Evolutionary conservation across 2,888 invertebrate genomes (phyloP), one percentile per base, ranked within the genome.

Genomic region (Mythimna lalbum): DNA sequence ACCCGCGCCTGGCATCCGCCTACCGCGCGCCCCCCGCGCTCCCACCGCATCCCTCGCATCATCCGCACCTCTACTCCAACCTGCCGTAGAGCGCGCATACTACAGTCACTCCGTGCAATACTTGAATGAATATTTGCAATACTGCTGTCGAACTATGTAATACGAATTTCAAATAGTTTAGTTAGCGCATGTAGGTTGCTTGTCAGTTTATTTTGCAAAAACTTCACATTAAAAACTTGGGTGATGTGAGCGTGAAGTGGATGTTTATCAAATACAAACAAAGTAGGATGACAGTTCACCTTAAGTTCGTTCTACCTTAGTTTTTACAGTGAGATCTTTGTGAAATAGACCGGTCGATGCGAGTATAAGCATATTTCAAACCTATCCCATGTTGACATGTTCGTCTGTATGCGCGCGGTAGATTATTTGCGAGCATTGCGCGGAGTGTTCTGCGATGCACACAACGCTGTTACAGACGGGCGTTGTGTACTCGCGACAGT

Each of bases 51-150:
- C 78, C 83, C 63, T 87, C 69, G 19, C 78, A 67, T 33, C 63
- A 63, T 56, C 55, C 84, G 31, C 91, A 81, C 43, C 81, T 86
- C 63, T 91, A 90, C 86, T 80, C 90, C 64, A 88, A 90, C 76
- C 74, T 90, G 70, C 91, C 91, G 2, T 91, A 88, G 82, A 59
- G 39, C 14, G 12, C 47, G 23, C 36, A 19, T 14, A 12, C 14
- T 39, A 23, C 21, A 10, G 39, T 2, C 31, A 31, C 53, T 62
- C 52, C 50, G 10, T 39, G 69, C 62, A 63, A 59, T 33, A 50
- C 61, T 56, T 39, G 39, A 47, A 31, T 31, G 43, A 4, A 43
- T 12, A 6, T 19, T 23, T 47, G n/a, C 43, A 17, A 17, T 43
- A 23, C 33, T 33, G 33, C 23, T 39, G 6, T 39, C 17, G 4